Evolutionary conservation across 2,888 invertebrate genomes (phyloP), one percentile per base, ranked within the genome.

Genomic region (Melanchra persicariae): DNA sequence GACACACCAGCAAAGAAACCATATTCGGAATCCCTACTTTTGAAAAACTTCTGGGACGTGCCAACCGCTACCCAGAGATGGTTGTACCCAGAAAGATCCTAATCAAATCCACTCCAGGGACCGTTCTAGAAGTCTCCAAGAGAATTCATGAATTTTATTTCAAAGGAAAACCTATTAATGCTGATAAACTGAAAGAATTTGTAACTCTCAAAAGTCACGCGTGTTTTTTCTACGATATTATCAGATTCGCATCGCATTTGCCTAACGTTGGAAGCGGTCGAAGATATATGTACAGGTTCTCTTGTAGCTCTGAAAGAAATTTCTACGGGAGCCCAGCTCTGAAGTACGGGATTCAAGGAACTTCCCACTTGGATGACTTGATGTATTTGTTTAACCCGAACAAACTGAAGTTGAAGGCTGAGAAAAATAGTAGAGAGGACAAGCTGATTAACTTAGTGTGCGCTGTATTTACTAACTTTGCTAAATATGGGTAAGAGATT

Each of bases 1-100:
- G 98, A 2, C 88, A 97, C 15, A 98, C 97, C 15, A 40, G 40
- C 15, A 15, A 40, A 67, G 98, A 98, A 93, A 97, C 97, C 0
- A 45, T 89, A n/a, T 1, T 90, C 3, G 82, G 58, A 1, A 30
- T 89, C 19, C 34, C 68, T 4, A 0, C 7, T 1, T 70, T 87
- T 12, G 84, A 85, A 63, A 8, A 8, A 37, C 9, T 4, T 15
- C 4, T 40, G 40, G 0, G 0, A 40, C 15, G 40, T 4, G 40
- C 5, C 37, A 67, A 0, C 8, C 84, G 75, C 70, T 89, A 88
- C 45, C 78, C 86, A 7, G 93, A 37, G 37, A 37, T 37, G 37
- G 37, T 37, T 10, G 37, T 37, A 37, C 37, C 37, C 9, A 37
- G 37, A 37, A 37, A 37, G 37, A 37, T 37, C 9, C 10, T 37